Evolutionary conservation across 2,888 invertebrate species (phyloP).

Genomic region (Amphiduros pacificus): DNA sequence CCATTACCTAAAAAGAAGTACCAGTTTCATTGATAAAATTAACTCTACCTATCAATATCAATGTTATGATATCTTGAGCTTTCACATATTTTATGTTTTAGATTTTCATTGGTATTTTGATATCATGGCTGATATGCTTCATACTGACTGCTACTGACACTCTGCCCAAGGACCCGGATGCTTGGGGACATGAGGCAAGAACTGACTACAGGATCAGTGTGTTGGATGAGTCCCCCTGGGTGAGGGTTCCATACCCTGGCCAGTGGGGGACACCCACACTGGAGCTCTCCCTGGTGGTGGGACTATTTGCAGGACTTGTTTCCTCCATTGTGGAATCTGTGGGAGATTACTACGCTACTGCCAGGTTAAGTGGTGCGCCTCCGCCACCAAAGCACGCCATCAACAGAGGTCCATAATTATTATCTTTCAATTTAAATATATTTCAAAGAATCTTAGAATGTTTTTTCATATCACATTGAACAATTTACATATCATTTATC

Average conservation of each 20-base stretch:
- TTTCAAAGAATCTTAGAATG: too few species aligned
- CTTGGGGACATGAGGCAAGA: slow-evolving; percentile 51
- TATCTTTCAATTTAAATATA: not conserved
- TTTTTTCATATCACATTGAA: too few species aligned
- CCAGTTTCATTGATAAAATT: too few species aligned
- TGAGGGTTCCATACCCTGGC: slow-evolving; percentile 64
- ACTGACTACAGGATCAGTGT: slow-evolving; percentile 48
- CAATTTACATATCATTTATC: too few species aligned
- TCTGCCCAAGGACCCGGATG: slow-evolving; percentile 58
- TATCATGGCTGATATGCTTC: slow-evolving; percentile 51
- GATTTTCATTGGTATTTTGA: not conserved
- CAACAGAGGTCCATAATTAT: slow-evolving; percentile 69
- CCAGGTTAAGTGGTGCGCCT: slow-evolving; percentile 70
- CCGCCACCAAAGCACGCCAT: slow-evolving; percentile 79
- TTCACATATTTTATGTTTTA: not conserved
- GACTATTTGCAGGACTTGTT: slow-evolving; percentile 49
- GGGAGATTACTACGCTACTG: slow-evolving; percentile 87
- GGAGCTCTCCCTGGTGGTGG: slow-evolving; percentile 44
- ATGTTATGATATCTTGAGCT: too few species aligned
- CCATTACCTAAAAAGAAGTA: too few species aligned
- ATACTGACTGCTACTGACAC: slow-evolving; percentile 51
- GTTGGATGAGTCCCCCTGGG: slow-evolving; percentile 50
- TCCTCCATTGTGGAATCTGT: slow-evolving; percentile 62
- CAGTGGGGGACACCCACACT: slow-evolving; percentile 55
- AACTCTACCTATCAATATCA: too few species aligned